Evolutionary conservation across 2,797 vertebrate species (phyloP).

Genomic region (Pitangus sulphuratus): DNA sequence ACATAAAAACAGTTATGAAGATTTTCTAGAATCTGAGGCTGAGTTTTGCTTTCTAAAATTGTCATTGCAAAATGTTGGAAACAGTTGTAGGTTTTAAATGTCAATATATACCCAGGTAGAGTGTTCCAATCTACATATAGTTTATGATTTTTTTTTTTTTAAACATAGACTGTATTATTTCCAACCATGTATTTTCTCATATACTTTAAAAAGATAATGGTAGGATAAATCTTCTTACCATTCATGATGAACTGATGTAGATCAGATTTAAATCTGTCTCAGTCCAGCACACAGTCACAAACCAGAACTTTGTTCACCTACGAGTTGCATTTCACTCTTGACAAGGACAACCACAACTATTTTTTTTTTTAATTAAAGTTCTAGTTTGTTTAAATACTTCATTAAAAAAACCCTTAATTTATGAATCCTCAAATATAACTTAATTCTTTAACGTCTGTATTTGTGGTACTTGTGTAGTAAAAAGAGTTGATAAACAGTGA

Average conservation of each 20-base stretch:
- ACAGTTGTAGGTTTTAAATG: not conserved
- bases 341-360: not conserved
- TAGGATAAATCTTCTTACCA: not conserved
- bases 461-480: not conserved
- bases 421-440: constrained; percentile 28
- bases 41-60: constrained; percentile 8
- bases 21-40: not conserved
- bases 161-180: not conserved
- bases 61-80: not conserved
- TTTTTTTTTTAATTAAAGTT: not conserved
- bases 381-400: constrained; percentile 15
- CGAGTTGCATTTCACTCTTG: not conserved
- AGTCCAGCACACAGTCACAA: not conserved
- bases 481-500: not conserved
- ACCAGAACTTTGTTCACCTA: not conserved
- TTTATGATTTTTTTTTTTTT: not conserved
- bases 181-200: not conserved
- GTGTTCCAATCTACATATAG: not conserved
- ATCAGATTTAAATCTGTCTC: not conserved
- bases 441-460: not conserved
- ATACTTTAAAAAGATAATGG: not conserved
- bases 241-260: not conserved
- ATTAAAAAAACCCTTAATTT: not conserved
- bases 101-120: not conserved
- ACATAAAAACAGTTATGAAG: not conserved